Percentiles rank a stretch among this genome's conserved stretches.
Conservation (phyloP, 2,888 invertebrate species). For the Esperia sulphurella region DNA sequence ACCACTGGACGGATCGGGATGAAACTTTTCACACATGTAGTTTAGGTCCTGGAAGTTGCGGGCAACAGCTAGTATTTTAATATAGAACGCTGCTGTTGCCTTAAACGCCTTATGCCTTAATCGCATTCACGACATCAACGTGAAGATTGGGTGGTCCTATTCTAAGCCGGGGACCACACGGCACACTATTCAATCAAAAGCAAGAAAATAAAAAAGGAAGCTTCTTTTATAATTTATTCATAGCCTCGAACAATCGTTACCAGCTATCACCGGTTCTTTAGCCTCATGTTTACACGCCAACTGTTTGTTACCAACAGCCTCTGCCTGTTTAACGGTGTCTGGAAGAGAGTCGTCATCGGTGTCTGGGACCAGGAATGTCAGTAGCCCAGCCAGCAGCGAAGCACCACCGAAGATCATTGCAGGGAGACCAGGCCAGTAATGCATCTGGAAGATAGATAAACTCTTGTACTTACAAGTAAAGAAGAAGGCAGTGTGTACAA, state of each 20-base stretch:
- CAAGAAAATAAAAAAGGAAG: slow-evolving; percentile 3
- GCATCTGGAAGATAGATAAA: slow-evolving; percentile 39
- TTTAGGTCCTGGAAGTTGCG: too few relatives aligned
- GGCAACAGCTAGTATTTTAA: too few relatives aligned
- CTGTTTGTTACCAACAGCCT: slow-evolving; percentile 4
- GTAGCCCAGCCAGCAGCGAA: slow-evolving; percentile 45
- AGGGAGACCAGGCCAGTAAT: slow-evolving; percentile 58
- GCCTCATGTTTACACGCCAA: background rate
- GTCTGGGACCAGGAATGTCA: slow-evolving; percentile 42
- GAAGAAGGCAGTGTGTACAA: too few relatives aligned
- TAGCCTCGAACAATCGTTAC: background rate
- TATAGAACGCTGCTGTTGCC: too few relatives aligned
- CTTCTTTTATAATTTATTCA: slow-evolving; percentile 1
- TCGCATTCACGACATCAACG: too few relatives aligned
- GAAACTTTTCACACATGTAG: too few relatives aligned
- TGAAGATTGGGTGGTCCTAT: too few relatives aligned
- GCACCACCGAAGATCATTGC: slow-evolving; percentile 48
- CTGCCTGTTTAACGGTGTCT: slow-evolving; percentile 14
- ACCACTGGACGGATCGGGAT: too few relatives aligned
- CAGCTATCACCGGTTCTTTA: background rate
- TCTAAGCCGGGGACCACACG: too few relatives aligned
- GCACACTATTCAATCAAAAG: too few relatives aligned
- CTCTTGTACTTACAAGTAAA: background rate
- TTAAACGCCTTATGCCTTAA: too few relatives aligned
- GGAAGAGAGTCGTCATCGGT: slow-evolving; percentile 9